A percentile compares a stretch with the other conserved stretches of the same genome.
These are phyloP conservation scores for Capreolus pygargus DNA, from an alignment of 2,113 vertebrate species.

Conservation along the genomic window DNA sequence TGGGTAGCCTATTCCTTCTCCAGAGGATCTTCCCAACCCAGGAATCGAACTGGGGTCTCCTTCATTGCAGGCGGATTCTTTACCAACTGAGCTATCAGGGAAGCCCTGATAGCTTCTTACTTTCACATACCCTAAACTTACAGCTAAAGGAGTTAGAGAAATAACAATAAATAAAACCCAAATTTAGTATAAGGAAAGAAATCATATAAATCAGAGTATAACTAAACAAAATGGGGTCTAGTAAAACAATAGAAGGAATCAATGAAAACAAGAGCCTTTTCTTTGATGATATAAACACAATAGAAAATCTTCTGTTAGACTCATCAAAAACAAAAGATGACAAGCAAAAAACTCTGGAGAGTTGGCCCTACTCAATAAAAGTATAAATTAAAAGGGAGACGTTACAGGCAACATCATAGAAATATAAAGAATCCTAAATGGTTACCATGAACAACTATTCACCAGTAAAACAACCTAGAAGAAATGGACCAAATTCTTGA, in stretches of 20 bases:
- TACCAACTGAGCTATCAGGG: neutral
- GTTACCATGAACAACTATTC: neutral
- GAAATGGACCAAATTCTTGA: neutral
- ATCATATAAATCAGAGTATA: neutral
- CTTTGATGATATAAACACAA: neutral
- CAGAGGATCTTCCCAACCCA: neutral
- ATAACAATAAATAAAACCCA: neutral
- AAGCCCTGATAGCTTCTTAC: neutral
- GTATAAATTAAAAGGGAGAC: neutral
- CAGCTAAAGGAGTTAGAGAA: neutral
- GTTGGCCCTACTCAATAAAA: neutral
- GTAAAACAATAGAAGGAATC: neutral
- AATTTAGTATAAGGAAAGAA: neutral
- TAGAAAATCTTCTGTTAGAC: neutral
- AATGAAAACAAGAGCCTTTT: neutral
- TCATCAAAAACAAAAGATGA: neutral
- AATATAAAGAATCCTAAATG: neutral
- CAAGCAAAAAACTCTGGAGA: neutral
- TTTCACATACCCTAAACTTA: neutral
- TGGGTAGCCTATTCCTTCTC: neutral
- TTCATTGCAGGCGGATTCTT: neutral
- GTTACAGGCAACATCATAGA: neutral
- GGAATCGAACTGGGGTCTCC: neutral
- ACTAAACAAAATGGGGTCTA: neutral
- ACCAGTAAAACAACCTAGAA: neutral